Evolutionary conservation across 2,888 invertebrate species (phyloP), one percentile per base, ranked within the genome.

Genomic region (Sinotaia quadrata): DNA sequence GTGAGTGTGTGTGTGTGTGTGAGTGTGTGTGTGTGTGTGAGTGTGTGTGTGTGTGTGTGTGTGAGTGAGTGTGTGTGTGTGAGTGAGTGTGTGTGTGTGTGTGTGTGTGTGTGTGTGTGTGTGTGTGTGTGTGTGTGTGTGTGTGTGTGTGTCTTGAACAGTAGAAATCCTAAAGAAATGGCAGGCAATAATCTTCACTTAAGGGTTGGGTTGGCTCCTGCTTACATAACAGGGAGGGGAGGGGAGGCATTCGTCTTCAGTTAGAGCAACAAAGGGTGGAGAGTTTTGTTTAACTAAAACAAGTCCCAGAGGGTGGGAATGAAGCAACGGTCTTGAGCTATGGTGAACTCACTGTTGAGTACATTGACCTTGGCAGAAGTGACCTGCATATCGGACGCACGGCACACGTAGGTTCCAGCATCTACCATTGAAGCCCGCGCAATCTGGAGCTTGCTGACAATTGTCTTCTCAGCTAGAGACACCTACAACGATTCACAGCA

Each of bases 361-460:
- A 83, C 76, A 69, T 80, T 78, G 47, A 83, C 79, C 61, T 76
- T 80, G 59, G 76, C 76, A 67, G 77, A 80, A 24, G 77, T 78
- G 34, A 81, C 78, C 69, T 81, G 78, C 15, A 75, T 61, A 58
- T 79, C 78, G 15, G 81, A 78, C 12, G 81, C 80, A 41, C 83
- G 68, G 69, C 83, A 83, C n/a, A 79, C 77, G 70, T 83, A 83
- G 12, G 78, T 81, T 15, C 82, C 83, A 12, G 78, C 75, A 44
- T 83, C 83, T 3, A 36, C 52, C 81, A 82, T 79, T 8, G 66
- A 69, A 4, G 77, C 72, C 15, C 75, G 71, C 10, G 71, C 51
- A 27, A 81, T 78, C 31, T 71, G 58, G 61, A 83, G 63, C 31
- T 66, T 72, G 72, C 83, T 82, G 47, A 73, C 77, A 33, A 83